A percentile compares a stretch with the other conserved stretches of the same genome.
phyloP scores from a whole-genome alignment of 2,888 invertebrate species.

The Prosopocoilus inquinatus region DNA sequence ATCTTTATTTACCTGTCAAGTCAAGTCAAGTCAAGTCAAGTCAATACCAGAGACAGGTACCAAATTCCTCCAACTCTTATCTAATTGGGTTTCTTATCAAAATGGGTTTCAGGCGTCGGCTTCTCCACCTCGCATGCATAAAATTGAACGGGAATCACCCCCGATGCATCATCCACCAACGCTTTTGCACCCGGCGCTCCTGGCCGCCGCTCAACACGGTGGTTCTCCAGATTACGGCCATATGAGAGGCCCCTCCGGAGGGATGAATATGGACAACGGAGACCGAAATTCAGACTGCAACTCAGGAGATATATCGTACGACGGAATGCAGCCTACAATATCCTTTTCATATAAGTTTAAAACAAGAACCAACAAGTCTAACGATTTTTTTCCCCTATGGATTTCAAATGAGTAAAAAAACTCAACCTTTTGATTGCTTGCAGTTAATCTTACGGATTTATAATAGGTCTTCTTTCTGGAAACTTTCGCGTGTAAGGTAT shows the following conservation, averaged over 20 bases:
- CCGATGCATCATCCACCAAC: conserved; percentile 83
- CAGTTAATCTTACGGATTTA: neutral
- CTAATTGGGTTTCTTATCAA: conserved; percentile 4
- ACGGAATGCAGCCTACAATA: conserved; percentile 93
- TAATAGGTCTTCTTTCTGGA: conserved; percentile 1
- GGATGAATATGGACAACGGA: conserved; percentile 72
- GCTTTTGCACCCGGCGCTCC: conserved; percentile 79
- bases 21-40: too few relatives aligned
- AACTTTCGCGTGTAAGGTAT: conserved; percentile 1
- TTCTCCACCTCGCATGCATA: conserved; percentile 66
- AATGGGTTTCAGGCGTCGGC: conserved; percentile 45
- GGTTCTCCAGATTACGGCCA: conserved; percentile 79
- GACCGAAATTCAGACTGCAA: conserved; percentile 89
- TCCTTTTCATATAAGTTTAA: conserved; percentile 73
- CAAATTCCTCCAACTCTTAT: too few relatives aligned
- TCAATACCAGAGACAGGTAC: too few relatives aligned
- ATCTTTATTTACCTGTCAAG: too few relatives aligned
- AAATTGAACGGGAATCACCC: conserved; percentile 76
- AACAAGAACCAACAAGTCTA: conserved; percentile 39
- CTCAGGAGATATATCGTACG: conserved; percentile 87
- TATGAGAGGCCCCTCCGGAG: conserved; percentile 56
- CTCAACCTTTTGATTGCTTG: neutral
- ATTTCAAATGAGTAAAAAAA: conserved; percentile 1
- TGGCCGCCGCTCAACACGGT: conserved; percentile 79
- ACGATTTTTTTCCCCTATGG: conserved; percentile 23